phyloP scores from a whole-genome alignment of 2,113 vertebrate species.

The Columba livia region DNA sequence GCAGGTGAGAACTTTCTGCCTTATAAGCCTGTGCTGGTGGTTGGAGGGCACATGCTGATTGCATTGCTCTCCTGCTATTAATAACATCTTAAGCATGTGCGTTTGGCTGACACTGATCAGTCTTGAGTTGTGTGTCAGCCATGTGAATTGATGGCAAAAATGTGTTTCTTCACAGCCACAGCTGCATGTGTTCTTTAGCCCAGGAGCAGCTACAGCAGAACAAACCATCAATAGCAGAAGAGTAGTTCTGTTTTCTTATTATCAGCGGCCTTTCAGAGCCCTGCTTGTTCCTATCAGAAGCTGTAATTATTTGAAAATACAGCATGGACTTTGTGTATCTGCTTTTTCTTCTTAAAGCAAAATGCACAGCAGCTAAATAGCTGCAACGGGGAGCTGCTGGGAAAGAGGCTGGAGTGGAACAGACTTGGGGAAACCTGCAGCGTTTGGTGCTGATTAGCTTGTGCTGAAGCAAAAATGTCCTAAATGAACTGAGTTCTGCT shows the following conservation, averaged over 20 bases:
- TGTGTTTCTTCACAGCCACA: not conserved
- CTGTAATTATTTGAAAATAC: not conserved
- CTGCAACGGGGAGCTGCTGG: not conserved
- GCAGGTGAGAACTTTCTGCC: conserved; percentile 80
- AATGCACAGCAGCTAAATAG: not conserved
- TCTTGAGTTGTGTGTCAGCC: not conserved
- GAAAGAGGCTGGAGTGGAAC: not conserved
- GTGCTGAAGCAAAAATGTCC: not conserved
- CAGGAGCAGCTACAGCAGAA: not conserved
- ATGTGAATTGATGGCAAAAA: not conserved
- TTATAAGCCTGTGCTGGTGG: not conserved
- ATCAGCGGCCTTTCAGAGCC: not conserved
- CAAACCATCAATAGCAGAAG: not conserved
- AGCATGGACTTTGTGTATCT: not conserved
- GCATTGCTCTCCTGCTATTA: not conserved
- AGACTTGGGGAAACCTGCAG: not conserved
- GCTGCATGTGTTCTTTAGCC: not conserved
- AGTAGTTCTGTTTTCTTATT: not conserved
- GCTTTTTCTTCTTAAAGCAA: not conserved
- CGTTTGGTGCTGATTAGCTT: not conserved
- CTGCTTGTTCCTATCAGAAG: not conserved
- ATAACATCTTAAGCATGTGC: not conserved
- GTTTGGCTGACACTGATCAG: not conserved
- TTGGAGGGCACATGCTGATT: not conserved
- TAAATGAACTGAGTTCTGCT: not conserved